Evolutionary conservation across 2,888 invertebrate species (phyloP), one percentile per base, ranked within the genome.

Genomic region (Itoplectis maculator): DNA sequence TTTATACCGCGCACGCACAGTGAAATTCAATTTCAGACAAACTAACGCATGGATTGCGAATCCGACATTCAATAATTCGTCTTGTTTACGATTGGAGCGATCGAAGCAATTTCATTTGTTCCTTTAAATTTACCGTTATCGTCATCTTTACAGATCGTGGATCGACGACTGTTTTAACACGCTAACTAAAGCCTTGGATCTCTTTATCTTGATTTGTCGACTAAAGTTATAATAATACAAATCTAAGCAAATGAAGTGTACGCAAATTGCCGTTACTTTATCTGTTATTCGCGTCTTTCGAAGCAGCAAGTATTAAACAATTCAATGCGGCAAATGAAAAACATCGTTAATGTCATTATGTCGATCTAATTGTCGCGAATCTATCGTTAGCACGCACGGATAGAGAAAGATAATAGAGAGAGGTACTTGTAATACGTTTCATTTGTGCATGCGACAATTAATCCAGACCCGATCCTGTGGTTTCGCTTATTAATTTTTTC

Each of bases 401-500:
- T 68, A 54, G 74, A 78, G 49, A 77, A 45, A 56, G 37, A 69
- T 68, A 54, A 79, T 63, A 66, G 83, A 82, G 84, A 82, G 83
- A 86, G 79, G 80, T 86, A 86, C 81, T 84, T 84, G 84, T 81
- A 74, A 80, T 81, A 85, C 77, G 76, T 81, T 83, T 85, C 76
- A 81, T 80, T 86, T 88, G 87, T 87, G 87, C 87, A 86, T 85
- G 86, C 85, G 87, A 88, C 87, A 86, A 85, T 87, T 84, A 66
- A 84, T 82, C 84, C 81, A 79, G 77, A 69, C 72, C 83, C 79
- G 80, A 83, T 76, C 59, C 66, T 80, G 51, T 78, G 42, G 68
- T 61, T 83, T 78, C 70, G 63, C 65, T 78, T 73, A 70, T 74
- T 23, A 78, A 45, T 47, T 79, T 72, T 76, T 66, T 29, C 13